Base-by-base conservation (phyloP, 1,140 invertebrate species). In the Ostrea denselamellosa region DNA sequence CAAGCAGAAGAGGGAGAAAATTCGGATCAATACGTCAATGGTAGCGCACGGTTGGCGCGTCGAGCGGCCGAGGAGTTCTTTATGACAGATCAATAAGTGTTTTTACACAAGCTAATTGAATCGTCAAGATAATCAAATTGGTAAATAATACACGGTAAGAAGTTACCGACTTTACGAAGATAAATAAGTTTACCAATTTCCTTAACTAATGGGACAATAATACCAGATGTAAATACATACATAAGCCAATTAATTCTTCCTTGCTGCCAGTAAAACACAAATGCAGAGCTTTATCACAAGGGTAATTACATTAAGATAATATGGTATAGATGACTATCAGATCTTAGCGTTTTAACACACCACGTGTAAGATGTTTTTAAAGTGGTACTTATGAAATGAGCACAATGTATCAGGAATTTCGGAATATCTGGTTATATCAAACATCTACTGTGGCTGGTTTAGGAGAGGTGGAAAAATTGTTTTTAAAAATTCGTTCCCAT, bases 41-140 rank as follows among this genome's bases (percentile, higher is more conserved):
- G 25, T 28, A 62, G n/a, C n/a, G n/a, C 56, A 2, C 10, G 68
- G 28, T 77, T 22, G 25, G 9, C 56, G 17, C 56, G 56, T 12
- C 12, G 65, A 71, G 22, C 65, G 0, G 22, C 25, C 22, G 17
- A 28, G 68, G 28, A 25, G 28, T 77, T 77, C 68, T 77, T 77
- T 77, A 34, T 17, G 68, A 77, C 68, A 77, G 68, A 77, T 77
- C 68, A 77, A 77, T 77, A 77, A 77, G 68, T 77, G 68, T 77
- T 77, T 77, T 77, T 28, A 77, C 68, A 77, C 68, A 77, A 12
- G 68, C 68, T 77, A 77, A 77, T 77, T 77, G 68, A 77, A 77
- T 77, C 68, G 68, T 77, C 68, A 28, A 77, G 68, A 77, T 77
- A 77, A 77, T 77, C 68, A 77, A 77, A 77, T 77, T 34, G 68